Conservation (phyloP, 2,797 vertebrate species). For the Fundulus diaphanus region DNA sequence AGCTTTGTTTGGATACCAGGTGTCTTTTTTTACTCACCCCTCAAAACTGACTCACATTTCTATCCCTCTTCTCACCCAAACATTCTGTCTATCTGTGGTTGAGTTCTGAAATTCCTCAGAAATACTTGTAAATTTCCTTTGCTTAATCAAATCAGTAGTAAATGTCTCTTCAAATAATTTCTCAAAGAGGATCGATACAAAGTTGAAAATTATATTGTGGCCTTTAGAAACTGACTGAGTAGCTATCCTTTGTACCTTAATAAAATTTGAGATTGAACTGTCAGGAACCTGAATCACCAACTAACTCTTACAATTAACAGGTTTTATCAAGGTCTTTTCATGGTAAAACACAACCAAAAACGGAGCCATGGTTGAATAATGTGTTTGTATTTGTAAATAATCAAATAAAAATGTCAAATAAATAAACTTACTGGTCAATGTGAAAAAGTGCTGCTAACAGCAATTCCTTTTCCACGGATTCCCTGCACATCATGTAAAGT, state of each 20-base stretch:
- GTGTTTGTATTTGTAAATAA: not conserved
- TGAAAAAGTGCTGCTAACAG: too few species aligned
- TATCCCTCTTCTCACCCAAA: not conserved
- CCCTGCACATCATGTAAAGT: too few species aligned
- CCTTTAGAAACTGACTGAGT: not conserved
- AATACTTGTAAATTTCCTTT: not conserved
- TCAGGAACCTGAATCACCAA: not conserved
- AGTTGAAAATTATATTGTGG: not conserved
- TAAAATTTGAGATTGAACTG: not conserved
- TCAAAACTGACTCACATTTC: constrained; percentile 17
- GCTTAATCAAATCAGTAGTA: not conserved
- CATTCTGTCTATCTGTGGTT: not conserved
- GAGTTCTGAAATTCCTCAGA: not conserved
- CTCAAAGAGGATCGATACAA: not conserved
- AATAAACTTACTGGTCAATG: too few species aligned
- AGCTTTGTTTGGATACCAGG: constrained; percentile 64
- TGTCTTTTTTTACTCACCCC: constrained; percentile 61
- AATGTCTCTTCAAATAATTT: not conserved
- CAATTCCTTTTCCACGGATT: too few species aligned
- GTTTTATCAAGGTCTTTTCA: not conserved
- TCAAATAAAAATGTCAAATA: too few species aligned
- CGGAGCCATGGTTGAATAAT: not conserved
- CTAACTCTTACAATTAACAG: not conserved
- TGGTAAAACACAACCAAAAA: not conserved
- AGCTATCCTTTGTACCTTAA: not conserved